Evolutionary conservation across 2,113 vertebrate genomes (phyloP), one percentile per base, ranked within the genome.

Genomic region (Serilophus lunatus): DNA sequence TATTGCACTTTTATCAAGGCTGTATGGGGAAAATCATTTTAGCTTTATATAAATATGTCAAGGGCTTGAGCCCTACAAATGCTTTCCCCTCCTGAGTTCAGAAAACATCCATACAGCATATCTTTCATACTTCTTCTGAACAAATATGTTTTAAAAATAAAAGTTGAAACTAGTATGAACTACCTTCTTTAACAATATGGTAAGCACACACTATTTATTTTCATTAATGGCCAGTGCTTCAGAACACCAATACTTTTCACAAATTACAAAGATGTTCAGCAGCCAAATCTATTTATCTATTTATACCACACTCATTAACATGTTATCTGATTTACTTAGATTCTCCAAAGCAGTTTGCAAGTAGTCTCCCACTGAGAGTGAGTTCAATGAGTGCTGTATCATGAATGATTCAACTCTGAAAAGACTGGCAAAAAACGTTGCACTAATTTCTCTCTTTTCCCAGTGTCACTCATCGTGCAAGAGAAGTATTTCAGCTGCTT

Each of bases 281-380:
- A 76, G 90, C 92, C 74, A 95, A 88, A 97, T 94, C 90, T 95
- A 90, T 91, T 87, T 93, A 72, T 80, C 89, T 92, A 61, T 86
- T 95, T 92, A 92, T 74, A 49, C 33, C 68, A 75, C 15, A 23
- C 29, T 88, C 76, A 86, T 90, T 96, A 95, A 42, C 68, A 78
- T 36, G 59, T 83, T 91, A 68, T 78, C 72, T 56, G 64, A 90
- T 90, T 78, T 64, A 63, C 44, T 72, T 65, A 53, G 64, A 36
- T 74, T 86, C 60, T 83, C 71, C 9, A 42, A 95, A 96, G 82
- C 84, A 95, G 79, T 97, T 84, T 96, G 81, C n/a, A 45, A 75
- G 60, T 7, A 28, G 72, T 40, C 82, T 65, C 69, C 90, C 93
- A 72, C 80, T 79, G 78, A 94, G 89, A 77, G 40, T 12, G 47